Evolutionary conservation across 2,888 invertebrate genomes (phyloP).

Genomic region (Resseliella maxima): DNA sequence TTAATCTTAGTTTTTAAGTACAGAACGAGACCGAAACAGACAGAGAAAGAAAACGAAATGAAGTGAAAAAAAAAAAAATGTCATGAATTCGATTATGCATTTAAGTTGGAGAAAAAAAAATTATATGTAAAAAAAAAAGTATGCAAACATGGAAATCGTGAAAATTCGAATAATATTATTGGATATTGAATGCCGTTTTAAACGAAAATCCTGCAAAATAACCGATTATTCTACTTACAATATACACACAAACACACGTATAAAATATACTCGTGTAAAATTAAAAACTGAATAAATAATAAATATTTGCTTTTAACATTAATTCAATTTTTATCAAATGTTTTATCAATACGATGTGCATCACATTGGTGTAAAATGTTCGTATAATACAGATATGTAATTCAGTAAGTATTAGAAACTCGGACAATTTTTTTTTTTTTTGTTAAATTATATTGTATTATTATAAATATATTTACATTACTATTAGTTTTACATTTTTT

Average conservation of each 20-base stretch:
- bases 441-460: too few species aligned
- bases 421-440: too few species aligned
- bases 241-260: background rate
- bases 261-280: background rate
- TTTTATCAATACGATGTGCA: background rate
- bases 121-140: too few species aligned
- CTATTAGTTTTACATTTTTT: too few species aligned
- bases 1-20: background rate
- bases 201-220: background rate
- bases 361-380: background rate
- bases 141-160: background rate
- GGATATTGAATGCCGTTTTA: background rate
- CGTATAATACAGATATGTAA: too few species aligned
- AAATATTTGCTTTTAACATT: conserved; percentile 38
- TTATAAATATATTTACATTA: too few species aligned
- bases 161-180: background rate
- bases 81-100: background rate
- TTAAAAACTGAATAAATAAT: conserved; percentile 9
- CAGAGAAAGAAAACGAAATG: background rate
- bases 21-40: too few species aligned
- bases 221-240: background rate
- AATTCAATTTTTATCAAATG: background rate
- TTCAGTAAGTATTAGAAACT: too few species aligned
- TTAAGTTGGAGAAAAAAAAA: too few species aligned
- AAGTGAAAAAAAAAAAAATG: background rate